Evolutionary conservation across 2,888 invertebrate genomes (phyloP).

Genomic region (Amphipyra berbera): DNA sequence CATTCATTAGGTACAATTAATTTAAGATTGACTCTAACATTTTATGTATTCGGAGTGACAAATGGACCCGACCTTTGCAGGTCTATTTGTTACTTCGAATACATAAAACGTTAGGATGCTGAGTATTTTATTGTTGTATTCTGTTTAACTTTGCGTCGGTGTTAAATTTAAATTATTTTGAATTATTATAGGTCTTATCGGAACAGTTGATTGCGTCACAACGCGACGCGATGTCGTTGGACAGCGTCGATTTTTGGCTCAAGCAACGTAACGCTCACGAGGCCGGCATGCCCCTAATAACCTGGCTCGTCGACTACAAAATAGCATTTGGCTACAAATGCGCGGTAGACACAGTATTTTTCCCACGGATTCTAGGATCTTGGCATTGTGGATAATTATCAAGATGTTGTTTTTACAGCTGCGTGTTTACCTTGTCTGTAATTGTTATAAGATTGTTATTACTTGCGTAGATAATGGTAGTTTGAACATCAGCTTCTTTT

Average conservation of each 20-base stretch:
- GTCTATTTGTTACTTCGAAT: too few relatives aligned
- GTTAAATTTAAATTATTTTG: constrained; percentile 24
- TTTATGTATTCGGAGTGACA: constrained; percentile 44
- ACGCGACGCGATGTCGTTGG: constrained; percentile 8
- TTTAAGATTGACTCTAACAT: constrained; percentile 58
- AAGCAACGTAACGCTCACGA: constrained; percentile 31
- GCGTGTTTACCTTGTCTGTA: constrained; percentile 16
- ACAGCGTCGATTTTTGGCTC: constrained; percentile 43
- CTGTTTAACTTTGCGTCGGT: constrained; percentile 4
- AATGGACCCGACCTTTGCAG: constrained; percentile 33
- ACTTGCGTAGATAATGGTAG: constrained; percentile 10
- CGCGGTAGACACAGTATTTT: constrained; percentile 44
- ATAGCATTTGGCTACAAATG: constrained; percentile 52
- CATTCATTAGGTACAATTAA: constrained; percentile 61
- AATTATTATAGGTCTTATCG: constrained; percentile 2
- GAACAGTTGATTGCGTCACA: constrained; percentile 33
- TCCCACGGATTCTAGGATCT: constrained; percentile 56
- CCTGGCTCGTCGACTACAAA: constrained; percentile 37
- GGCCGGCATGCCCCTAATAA: constrained; percentile 47
- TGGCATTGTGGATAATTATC: constrained; percentile 55
- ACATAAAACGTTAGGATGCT: background rate
- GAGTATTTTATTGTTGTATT: constrained; percentile 4
- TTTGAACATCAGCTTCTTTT: background rate
- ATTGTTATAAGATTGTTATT: too few relatives aligned
- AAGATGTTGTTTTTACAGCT: constrained; percentile 40